A percentile compares a stretch with the other conserved stretches of the same genome.
Evolutionary conservation across 2,797 vertebrate genomes (phyloP).

Genomic region (Kryptolebias ocellatus): DNA sequence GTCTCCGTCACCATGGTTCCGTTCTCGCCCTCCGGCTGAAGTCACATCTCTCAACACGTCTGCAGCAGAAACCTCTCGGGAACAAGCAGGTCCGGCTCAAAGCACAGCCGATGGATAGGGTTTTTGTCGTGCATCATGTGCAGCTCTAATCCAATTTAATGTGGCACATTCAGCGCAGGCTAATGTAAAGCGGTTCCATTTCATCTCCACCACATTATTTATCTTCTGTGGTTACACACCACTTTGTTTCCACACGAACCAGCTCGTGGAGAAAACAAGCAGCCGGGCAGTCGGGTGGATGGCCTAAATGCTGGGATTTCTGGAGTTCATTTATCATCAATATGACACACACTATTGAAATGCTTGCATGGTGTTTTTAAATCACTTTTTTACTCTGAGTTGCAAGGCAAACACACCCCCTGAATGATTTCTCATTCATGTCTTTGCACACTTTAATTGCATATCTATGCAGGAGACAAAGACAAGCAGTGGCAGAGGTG

Average conservation of each 20-base stretch:
- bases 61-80: background rate
- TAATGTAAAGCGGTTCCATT: constrained; percentile 14
- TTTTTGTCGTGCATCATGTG: constrained; percentile 25
- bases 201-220: constrained; percentile 24
- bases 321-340: constrained; percentile 56
- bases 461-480: constrained; percentile 20
- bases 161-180: constrained; percentile 6
- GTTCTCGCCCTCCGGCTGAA: background rate
- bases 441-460: constrained; percentile 5
- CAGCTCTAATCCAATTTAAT: constrained; percentile 27
- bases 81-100: constrained; percentile 9
- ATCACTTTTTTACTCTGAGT: background rate
- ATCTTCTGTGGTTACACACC: constrained; percentile 32
- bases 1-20: background rate
- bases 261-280: constrained; percentile 30
- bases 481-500: background rate
- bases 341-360: constrained; percentile 16
- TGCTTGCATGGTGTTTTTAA: constrained; percentile 6
- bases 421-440: constrained; percentile 15
- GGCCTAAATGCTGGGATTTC: constrained; percentile 25
- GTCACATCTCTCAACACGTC: background rate
- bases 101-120: constrained; percentile 6
- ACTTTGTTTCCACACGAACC: constrained; percentile 27
- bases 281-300: constrained; percentile 50
- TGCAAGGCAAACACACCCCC: constrained; percentile 1